These are phyloP conservation scores for Cyanoliseus patagonus DNA, from an alignment of 2,113 vertebrate genomes.

Conservation along the genomic window DNA sequence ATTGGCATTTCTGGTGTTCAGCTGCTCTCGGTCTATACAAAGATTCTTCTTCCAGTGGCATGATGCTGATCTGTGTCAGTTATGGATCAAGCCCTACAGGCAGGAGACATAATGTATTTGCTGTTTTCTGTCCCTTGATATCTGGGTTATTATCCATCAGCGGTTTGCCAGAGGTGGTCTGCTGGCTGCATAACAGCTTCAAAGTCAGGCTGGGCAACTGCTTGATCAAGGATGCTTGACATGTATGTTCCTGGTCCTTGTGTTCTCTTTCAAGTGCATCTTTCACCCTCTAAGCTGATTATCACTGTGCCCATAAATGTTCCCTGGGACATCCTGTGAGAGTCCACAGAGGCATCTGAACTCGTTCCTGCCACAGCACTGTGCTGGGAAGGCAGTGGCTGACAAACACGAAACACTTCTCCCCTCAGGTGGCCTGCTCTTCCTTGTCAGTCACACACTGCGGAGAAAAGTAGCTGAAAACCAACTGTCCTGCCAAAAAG, in stretches of 20 bases:
- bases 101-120: background rate
- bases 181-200: background rate
- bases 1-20: slow-evolving; percentile 22
- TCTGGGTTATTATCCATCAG: accelerated
- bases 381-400: background rate
- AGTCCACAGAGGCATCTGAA: background rate
- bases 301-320: background rate
- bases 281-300: background rate
- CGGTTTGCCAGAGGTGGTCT: background rate
- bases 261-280: background rate
- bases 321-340: accelerated
- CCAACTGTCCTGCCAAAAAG: slow-evolving; percentile 33
- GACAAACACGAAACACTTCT: slow-evolving; percentile 40
- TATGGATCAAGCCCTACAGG: background rate
- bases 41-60: background rate
- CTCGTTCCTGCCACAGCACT: background rate
- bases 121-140: background rate
- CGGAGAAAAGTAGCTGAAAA: background rate
- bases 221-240: background rate
- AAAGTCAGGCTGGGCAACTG: background rate
- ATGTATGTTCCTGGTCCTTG: background rate
- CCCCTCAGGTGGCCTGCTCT: slow-evolving; percentile 18
- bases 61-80: background rate
- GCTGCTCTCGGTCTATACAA: slow-evolving; percentile 17
- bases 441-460: background rate